Percentiles rank a stretch among this genome's conserved stretches.
Evolutionary conservation across 2,797 vertebrate species (phyloP).

Genomic region (Pygocentrus nattereri): DNA sequence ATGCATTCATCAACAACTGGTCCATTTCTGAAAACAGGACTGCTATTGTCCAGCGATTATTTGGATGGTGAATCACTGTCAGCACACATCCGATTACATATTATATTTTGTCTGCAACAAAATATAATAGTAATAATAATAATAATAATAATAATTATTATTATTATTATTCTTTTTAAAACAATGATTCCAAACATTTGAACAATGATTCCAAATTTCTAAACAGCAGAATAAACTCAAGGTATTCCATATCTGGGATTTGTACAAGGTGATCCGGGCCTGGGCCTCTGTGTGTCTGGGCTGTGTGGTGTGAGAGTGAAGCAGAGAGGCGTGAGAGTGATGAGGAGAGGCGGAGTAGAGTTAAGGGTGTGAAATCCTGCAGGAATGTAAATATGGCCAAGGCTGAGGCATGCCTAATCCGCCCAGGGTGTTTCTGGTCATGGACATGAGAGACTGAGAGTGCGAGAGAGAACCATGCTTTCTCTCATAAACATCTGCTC

Average conservation of each 20-base stretch:
- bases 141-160: no score
- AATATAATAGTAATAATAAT: no score
- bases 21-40: no score
- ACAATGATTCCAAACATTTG: no score
- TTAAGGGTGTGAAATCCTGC: slow-evolving; percentile 57
- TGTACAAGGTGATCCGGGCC: neutral
- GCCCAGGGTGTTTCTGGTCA: slow-evolving; percentile 59
- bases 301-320: neutral
- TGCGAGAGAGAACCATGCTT: neutral
- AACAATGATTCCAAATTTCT: neutral
- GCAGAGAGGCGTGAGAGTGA: neutral
- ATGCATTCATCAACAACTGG: no score
- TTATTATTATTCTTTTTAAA: no score
- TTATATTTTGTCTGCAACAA: no score
- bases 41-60: no score
- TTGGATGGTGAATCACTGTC: no score
- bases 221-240: neutral
- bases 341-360: slow-evolving; percentile 34
- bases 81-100: no score
- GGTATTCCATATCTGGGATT: no score
- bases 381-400: slow-evolving; percentile 59
- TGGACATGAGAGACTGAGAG: slow-evolving; percentile 35
- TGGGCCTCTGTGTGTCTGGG: neutral
- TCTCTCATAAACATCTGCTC: neutral
- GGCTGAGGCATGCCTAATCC: slow-evolving; percentile 60